phyloP scores from a whole-genome alignment of 2,888 invertebrate species.

The Branchipolynoe longqiensis region DNA sequence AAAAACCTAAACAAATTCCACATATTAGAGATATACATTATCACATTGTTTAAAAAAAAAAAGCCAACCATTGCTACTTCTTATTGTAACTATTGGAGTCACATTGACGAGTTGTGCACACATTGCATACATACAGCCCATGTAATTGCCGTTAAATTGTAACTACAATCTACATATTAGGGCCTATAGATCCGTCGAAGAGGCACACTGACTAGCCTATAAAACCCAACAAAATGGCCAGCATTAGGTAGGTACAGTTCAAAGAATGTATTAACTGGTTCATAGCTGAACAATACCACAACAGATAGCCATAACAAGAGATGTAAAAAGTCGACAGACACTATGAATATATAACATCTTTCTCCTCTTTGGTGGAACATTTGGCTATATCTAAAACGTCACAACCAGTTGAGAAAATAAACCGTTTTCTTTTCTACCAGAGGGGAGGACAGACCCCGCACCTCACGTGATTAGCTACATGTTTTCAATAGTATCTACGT shows the following conservation, averaged over 20 bases:
- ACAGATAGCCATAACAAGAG: constrained; percentile 7
- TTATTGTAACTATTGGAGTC: constrained; percentile 6
- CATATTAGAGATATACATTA: constrained; percentile 11
- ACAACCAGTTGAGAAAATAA: constrained; percentile 47
- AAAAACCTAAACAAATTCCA: no score
- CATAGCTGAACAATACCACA: constrained; percentile 10
- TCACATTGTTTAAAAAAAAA: constrained; percentile 27
- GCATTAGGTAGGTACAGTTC: constrained; percentile 35
- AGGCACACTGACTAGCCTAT: constrained; percentile 24
- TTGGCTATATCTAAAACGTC: constrained; percentile 13
- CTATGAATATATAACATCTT: constrained; percentile 28
- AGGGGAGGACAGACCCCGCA: no score
- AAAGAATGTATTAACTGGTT: background rate
- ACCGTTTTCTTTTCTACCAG: background rate
- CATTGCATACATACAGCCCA: constrained; percentile 11
- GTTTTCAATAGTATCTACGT: no score
- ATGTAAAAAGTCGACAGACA: background rate
- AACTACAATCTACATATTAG: background rate
- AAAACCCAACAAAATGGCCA: constrained; percentile 46
- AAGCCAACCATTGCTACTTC: background rate
- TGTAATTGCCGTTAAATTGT: background rate
- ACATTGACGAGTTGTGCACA: constrained; percentile 1
- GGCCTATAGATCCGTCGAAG: background rate
- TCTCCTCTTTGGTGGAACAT: constrained; percentile 40
- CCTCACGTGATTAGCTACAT: no score